Evolutionary conservation across 1,140 invertebrate genomes (phyloP).

Genomic region (Philopotamus ludificatus): DNA sequence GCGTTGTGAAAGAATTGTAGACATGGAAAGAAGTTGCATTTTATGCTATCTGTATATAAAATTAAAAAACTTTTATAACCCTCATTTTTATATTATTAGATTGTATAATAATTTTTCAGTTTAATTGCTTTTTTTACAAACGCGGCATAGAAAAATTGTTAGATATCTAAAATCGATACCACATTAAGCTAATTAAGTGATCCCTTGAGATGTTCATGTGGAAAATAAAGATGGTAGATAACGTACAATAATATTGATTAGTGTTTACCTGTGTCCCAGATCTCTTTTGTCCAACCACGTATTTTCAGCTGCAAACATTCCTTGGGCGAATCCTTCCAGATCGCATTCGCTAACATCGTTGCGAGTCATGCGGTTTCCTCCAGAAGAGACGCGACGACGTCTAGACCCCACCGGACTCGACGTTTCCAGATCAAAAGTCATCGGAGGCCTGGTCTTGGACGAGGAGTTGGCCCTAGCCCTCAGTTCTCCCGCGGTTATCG

Average conservation of each 20-base stretch:
- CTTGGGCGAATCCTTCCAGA: slow-evolving; percentile 61
- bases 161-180: too few relatives aligned
- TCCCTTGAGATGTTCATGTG: too few relatives aligned
- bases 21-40: too few relatives aligned
- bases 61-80: too few relatives aligned
- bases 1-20: too few relatives aligned
- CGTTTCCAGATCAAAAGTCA: slow-evolving; percentile 44
- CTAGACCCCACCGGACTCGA: neutral
- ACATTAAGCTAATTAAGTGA: too few relatives aligned
- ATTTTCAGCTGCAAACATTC: slow-evolving; percentile 49
- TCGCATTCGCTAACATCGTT: slow-evolving; percentile 58
- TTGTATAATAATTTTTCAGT: too few relatives aligned
- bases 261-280: slow-evolving; percentile 60
- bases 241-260: neutral
- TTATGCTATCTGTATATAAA: too few relatives aligned
- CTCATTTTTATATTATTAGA: too few relatives aligned
- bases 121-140: too few relatives aligned
- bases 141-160: too few relatives aligned
- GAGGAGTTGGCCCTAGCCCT: slow-evolving; percentile 57
- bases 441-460: slow-evolving; percentile 47
- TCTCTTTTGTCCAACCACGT: slow-evolving; percentile 60
- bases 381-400: slow-evolving; percentile 9
- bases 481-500: slow-evolving; percentile 52
- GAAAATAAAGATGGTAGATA: too few relatives aligned
- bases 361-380: slow-evolving; percentile 43